Base-by-base conservation (phyloP, 1,140 invertebrate species). In the Ips typographus region DNA sequence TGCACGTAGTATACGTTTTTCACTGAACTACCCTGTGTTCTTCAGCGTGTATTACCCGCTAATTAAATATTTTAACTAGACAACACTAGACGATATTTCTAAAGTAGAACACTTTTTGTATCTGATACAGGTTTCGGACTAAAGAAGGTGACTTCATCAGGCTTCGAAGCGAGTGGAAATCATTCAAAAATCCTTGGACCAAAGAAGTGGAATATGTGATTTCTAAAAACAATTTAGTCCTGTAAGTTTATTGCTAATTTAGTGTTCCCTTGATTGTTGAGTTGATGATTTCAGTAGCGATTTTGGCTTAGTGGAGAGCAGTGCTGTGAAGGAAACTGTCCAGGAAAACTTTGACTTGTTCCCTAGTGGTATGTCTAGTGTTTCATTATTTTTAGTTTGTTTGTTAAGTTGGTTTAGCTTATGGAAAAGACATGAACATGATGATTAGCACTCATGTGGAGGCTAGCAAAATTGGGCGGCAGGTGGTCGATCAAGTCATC, bases 141-240 rank as follows among this genome's bases (percentile, higher is more conserved):
- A 94, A 94, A 81, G 88, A 90, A 73, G 90, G 90, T 41, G 83
- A 83, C 39, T 92, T 88, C 75, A 85, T 93, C 1, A 84, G 85
- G 38, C 78, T 95, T 8, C 89, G 91, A 74, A 94, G 91, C 70
- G 90, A 90, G 75, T 95, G 93, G 90, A 93, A 90, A 71, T 89
- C 90, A 1, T 95, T 96, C 78, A 87, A 87, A 78, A 95, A 95
- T 83, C 94, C 94, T 0, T 95, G 93, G 93, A 95, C 93, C 4
- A 94, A 94, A 82, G 94, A 95, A 75, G 87, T 94, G 66, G 94
- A 96, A 76, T 94, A 90, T 77, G 84, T 96, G 56, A 89, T 95
- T 71, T 89, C 92, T 0, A 93, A 93, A 80, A 95, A 95, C 81
- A 90, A 87, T 1, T 84, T 92, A 42, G 83, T 93, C 69, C 83